Base-by-base conservation (phyloP, 2,888 invertebrate species). In the Saturnia pavonia region DNA sequence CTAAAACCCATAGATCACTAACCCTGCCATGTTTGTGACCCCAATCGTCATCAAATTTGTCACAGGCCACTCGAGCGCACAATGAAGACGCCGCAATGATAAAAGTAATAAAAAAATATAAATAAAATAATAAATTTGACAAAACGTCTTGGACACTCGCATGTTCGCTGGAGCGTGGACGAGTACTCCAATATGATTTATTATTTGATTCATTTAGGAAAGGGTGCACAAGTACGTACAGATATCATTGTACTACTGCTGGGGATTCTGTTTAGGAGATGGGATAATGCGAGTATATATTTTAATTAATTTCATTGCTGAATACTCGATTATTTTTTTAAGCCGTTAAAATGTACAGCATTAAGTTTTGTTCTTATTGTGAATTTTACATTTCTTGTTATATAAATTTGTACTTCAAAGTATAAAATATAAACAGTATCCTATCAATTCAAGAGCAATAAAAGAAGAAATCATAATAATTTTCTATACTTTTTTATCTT, bases 51-150 rank as follows among this genome's bases (percentile, higher is more conserved):
- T 92, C 92, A 91, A 94, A 94, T 94, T 94, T 94, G 94, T 94
- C 94, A 94, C 94, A 94, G 92, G 84, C 89, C 89, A 92, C 92
- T 92, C 90, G 85, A 91, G 80, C 85, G 72, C 78, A 93, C 92
- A 93, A 93, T 88, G 83, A 85, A 84, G 86, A 88, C 78, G 82
- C 85, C 86, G 86, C 90, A 91, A 88, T 90, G 85, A 84, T 85
- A 84, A 83, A 82, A 84, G 85, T 87, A 91, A 92, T 92, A 92
- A 93, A 92, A 93, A 92, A 91, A 91, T 90, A 91, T 91, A 91
- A 93, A 94, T 92, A 91, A 92, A 92, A 93, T 93, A 92, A 92
- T 92, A 92, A 92, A 92, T 91, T 92, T 92, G 91, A 94, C 94
- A 94, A 94, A 94, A 94, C 93, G 94, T 94, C 94, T 94, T 94